Evolutionary conservation across 2,797 vertebrate species (phyloP).

Genomic region (Tauraco hartlaubi): DNA sequence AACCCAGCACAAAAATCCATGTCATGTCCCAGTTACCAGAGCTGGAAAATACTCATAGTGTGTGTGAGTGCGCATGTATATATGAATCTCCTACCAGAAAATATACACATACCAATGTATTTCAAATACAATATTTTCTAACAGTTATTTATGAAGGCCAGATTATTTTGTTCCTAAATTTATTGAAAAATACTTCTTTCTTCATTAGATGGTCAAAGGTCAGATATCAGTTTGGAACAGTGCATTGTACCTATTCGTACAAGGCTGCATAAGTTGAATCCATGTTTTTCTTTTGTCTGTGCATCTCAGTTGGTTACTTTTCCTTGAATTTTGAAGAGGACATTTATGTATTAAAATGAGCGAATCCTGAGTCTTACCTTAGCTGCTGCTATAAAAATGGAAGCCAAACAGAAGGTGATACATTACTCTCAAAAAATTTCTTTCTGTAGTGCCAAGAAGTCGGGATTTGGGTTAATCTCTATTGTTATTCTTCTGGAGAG

Average conservation of each 20-base stretch:
- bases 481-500: neutral
- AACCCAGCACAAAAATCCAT: neutral
- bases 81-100: neutral
- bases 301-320: neutral
- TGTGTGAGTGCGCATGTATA: neutral
- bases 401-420: neutral
- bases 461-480: neutral
- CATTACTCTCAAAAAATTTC: neutral
- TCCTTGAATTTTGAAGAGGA: neutral
- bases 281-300: neutral
- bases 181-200: neutral
- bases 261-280: neutral
- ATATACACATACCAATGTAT: neutral
- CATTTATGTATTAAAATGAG: neutral
- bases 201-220: neutral
- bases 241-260: neutral
- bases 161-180: neutral
- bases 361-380: neutral
- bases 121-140: neutral
- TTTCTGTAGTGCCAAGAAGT: neutral
- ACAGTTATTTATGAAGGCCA: neutral
- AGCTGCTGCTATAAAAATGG: neutral
- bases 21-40: neutral
- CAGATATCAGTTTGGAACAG: neutral
- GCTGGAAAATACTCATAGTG: neutral